phyloP scores from a whole-genome alignment of 2,113 vertebrate species.

The Seriola quinqueradiata region DNA sequence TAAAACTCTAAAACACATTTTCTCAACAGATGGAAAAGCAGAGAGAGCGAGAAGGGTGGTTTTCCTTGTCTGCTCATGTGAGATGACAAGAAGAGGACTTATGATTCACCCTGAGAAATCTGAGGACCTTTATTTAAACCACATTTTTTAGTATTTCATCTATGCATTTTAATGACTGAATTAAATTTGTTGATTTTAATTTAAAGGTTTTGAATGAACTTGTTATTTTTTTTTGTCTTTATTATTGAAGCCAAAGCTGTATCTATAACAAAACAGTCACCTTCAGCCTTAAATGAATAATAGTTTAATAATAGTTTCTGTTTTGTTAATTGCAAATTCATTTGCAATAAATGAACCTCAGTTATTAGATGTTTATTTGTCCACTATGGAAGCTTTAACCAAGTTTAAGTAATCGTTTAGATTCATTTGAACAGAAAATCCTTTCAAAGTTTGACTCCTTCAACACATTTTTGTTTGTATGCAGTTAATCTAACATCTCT shows the following conservation, averaged over 20 bases:
- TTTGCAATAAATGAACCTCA: no score
- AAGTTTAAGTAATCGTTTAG: no score
- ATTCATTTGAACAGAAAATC: no score
- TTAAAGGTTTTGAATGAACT: neutral
- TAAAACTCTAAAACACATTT: neutral
- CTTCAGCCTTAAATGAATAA: no score
- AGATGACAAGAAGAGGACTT: slow-evolving; percentile 62
- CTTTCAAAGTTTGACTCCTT: no score
- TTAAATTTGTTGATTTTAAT: slow-evolving; percentile 52
- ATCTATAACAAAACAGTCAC: no score
- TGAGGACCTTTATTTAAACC: neutral
- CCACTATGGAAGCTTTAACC: no score
- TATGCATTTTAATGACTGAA: slow-evolving; percentile 37
- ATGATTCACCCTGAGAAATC: neutral
- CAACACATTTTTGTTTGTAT: neutral
- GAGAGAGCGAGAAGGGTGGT: slow-evolving; percentile 88
- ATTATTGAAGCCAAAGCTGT: neutral
- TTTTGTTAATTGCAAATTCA: no score
- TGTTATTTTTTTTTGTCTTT: neutral
- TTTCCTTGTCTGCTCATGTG: slow-evolving; percentile 88
- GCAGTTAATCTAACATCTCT: neutral
- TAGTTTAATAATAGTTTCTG: no score
- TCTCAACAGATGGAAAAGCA: slow-evolving; percentile 84
- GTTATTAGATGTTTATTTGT: no score
- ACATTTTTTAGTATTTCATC: slow-evolving; percentile 7